Conservation (phyloP, 2,888 invertebrate species). For the Unio delphinus region DNA sequence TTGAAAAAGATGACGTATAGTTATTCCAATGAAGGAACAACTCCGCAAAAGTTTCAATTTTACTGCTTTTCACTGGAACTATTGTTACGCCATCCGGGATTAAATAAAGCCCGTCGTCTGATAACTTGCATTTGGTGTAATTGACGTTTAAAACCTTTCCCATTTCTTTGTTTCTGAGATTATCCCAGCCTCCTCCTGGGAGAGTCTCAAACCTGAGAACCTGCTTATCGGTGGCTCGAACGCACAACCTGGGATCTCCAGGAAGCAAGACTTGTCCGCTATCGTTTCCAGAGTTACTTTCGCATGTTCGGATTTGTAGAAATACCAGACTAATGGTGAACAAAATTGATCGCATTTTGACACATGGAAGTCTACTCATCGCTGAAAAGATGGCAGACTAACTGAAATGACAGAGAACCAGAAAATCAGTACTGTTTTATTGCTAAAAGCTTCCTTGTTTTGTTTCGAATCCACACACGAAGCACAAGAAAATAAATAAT, state of each 20-base stretch:
- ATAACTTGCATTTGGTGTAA: slow-evolving; percentile 50
- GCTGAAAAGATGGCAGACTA: too few relatives aligned
- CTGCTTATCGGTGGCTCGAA: neutral
- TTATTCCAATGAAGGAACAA: slow-evolving; percentile 46
- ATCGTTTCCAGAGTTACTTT: too few relatives aligned
- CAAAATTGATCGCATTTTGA: too few relatives aligned
- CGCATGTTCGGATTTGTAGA: too few relatives aligned
- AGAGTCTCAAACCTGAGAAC: slow-evolving; percentile 45
- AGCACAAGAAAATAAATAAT: too few relatives aligned
- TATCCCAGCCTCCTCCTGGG: slow-evolving; percentile 63
- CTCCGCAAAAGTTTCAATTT: slow-evolving; percentile 50
- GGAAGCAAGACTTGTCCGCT: neutral
- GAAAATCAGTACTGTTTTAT: too few relatives aligned
- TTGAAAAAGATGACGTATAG: slow-evolving; percentile 43
- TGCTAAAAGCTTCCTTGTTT: too few relatives aligned
- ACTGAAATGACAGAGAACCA: too few relatives aligned
- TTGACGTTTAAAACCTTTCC: slow-evolving; percentile 47
- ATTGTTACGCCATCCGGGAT: slow-evolving; percentile 54
- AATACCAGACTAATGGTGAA: too few relatives aligned
- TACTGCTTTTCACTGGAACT: slow-evolving; percentile 51
- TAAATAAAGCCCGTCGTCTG: slow-evolving; percentile 56
- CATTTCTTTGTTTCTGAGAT: slow-evolving; percentile 52
- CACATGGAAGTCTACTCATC: too few relatives aligned
- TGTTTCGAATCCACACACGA: too few relatives aligned
- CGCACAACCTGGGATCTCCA: slow-evolving; percentile 24